Percentiles rank a stretch among this genome's conserved stretches.
Evolutionary conservation across 2,797 vertebrate genomes (phyloP).

Genomic region (Champsocephalus gunnari): DNA sequence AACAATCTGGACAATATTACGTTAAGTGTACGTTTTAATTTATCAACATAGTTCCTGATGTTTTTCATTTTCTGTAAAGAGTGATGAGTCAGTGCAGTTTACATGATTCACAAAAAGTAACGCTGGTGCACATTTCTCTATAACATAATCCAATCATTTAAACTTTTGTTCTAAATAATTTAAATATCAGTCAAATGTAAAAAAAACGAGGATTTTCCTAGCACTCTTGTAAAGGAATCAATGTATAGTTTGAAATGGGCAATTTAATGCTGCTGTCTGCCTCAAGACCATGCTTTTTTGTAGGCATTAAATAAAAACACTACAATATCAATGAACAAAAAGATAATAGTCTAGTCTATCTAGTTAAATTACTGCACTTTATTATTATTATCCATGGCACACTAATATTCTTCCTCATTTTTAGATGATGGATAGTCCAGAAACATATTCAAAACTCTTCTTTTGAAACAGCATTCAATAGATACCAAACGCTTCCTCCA

Average conservation of each 20-base stretch:
- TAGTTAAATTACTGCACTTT: neutral
- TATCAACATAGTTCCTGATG: neutral
- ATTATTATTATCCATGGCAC: neutral
- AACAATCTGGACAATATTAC: neutral
- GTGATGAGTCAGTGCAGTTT: conserved; percentile 5
- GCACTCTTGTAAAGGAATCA: neutral
- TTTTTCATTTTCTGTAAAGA: neutral
- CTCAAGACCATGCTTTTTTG: neutral
- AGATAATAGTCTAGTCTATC: neutral
- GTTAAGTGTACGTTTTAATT: neutral
- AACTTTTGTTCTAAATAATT: conserved; percentile 1
- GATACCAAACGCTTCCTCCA: neutral
- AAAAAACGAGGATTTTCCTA: neutral
- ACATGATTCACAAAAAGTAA: conserved; percentile 1
- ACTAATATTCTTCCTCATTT: neutral
- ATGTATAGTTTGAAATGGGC: neutral
- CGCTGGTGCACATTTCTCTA: neutral
- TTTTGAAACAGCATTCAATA: neutral
- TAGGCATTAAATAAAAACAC: neutral
- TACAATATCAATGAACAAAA: neutral
- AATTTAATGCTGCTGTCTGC: neutral
- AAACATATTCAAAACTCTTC: neutral
- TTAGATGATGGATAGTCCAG: neutral
- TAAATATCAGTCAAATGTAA: neutral
- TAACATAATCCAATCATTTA: neutral